These are phyloP conservation scores for Petrocephalus sullivani DNA, from an alignment of 2,797 vertebrate genomes.

Conservation along the genomic window DNA sequence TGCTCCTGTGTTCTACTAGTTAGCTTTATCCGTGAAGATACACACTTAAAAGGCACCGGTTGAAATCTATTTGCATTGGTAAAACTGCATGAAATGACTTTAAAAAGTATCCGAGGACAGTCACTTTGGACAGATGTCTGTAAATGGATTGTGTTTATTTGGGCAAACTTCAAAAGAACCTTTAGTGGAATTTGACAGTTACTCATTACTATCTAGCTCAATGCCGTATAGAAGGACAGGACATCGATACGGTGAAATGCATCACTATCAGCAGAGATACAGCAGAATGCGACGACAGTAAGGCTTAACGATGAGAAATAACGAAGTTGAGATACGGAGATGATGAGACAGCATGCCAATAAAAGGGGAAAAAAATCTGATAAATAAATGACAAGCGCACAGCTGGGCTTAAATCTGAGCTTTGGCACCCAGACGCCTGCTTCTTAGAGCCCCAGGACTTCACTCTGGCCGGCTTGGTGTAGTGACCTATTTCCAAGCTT, in stretches of 20 bases:
- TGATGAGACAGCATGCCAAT: not conserved
- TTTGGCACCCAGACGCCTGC: not conserved
- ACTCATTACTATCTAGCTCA: not conserved
- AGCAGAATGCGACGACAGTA: not conserved
- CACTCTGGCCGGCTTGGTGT: not conserved
- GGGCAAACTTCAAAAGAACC: not conserved
- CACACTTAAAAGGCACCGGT: not conserved
- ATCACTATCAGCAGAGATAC: not conserved
- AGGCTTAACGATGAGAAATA: not conserved
- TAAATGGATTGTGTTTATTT: not conserved
- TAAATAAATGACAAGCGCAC: not conserved
- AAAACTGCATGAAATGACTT: not conserved
- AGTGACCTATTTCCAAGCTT: conserved; percentile 12
- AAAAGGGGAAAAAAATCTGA: not conserved
- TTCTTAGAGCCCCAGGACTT: not conserved
- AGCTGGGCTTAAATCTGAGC: not conserved
- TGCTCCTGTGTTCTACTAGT: not conserved
- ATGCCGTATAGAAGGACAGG: not conserved
- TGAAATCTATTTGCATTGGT: not conserved
- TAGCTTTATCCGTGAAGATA: not conserved
- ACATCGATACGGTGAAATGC: not conserved
- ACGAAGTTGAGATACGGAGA: not conserved
- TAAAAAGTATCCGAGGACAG: not conserved
- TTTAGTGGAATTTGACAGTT: not conserved
- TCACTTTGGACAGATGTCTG: not conserved